phyloP scores from a whole-genome alignment of 2,113 vertebrate genomes.

The Peromyscus polionotus region DNA sequence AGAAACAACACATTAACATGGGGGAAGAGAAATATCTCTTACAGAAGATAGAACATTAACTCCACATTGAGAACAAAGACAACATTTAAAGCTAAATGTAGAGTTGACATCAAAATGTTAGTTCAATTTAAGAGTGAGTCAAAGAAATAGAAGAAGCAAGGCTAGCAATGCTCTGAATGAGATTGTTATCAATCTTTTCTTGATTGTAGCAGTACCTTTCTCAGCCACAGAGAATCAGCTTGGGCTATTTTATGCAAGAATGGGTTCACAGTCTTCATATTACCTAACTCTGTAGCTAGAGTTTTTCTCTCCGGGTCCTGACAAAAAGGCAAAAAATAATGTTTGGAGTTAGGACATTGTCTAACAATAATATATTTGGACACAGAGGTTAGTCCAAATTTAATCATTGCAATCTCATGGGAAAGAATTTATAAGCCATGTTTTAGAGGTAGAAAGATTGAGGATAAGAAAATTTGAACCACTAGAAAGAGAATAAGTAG shows the following conservation, averaged over 20 bases:
- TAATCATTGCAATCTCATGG: background rate
- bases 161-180: background rate
- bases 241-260: background rate
- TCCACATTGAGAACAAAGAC: background rate
- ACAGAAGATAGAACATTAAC: background rate
- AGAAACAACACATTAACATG: background rate
- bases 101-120: background rate
- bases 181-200: background rate
- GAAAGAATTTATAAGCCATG: background rate
- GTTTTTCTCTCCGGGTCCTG: too few species aligned
- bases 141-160: background rate
- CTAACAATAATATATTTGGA: background rate
- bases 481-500: background rate
- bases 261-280: background rate
- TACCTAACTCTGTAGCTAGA: background rate
- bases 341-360: background rate
- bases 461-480: background rate
- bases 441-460: slow-evolving; percentile 5
- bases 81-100: background rate
- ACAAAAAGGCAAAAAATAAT: background rate
- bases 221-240: background rate
- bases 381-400: background rate
- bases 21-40: background rate
- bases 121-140: background rate
- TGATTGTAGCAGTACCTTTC: background rate